Evolutionary conservation across 2,888 invertebrate species (phyloP), one percentile per base, ranked within the genome.

Genomic region (Drosophila nr. medialis): DNA sequence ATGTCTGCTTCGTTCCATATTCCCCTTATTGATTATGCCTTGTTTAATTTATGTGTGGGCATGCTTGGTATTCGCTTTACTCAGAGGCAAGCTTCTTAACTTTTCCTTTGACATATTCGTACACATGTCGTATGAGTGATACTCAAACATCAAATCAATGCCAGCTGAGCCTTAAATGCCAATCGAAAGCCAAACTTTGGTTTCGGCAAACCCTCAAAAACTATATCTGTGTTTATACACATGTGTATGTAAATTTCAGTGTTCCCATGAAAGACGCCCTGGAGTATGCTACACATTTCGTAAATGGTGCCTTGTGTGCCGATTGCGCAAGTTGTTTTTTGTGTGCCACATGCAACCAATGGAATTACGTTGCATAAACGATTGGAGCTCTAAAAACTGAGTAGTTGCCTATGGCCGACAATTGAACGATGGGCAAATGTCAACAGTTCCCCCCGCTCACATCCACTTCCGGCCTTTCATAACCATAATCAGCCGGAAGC

Each of bases 401-500:
- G 55, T 55, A 64, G 34, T 30, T 48, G 65, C 45, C 62, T 55
- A 62, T 60, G 64, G 59, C 63, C 59, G 34, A 77, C 62, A 77
- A 78, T 78, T 81, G 78, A 81, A 77, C 63, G 63, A 63, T 63
- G 77, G 78, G 60, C 81, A 78, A 81, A 81, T 81, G 81, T 78
- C 77, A 78, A 72, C 77, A 81, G 63, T 62, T 10, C 64, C 48
- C 54, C 30, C 21, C 32, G 5, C 15, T 0, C 45, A 34, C 24
- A 5, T 3, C 21, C 4, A n/a, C 18, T 4, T 11, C 24, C 27
- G 13, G 32, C n/a, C 56, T 62, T 59, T 66, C 51, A 76, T 64
- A 72, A 79, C 64, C 58, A 50, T 58, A 61, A 65, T 66, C 54
- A 56, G 36, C 73, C 78, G 81, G 78, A 81, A 73, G 69, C 73